Conservation (phyloP, 2,113 vertebrate species). For the Thalassarche chlororhynchos region DNA sequence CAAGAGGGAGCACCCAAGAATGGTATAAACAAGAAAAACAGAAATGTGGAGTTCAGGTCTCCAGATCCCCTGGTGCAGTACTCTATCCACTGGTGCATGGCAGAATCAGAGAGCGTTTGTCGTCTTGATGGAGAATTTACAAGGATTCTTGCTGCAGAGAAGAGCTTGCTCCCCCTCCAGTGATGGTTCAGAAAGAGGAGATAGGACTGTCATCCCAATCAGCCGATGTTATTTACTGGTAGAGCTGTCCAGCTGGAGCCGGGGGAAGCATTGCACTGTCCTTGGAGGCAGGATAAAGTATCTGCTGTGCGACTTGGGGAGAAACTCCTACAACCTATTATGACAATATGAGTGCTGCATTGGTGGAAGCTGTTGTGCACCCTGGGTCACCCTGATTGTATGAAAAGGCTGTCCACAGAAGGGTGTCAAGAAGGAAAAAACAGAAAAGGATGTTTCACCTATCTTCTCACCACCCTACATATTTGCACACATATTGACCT, state of each 20-base stretch:
- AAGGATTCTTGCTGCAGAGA: background rate
- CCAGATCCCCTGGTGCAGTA: background rate
- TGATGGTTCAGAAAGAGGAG: background rate
- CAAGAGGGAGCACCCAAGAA: background rate
- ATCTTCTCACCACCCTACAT: background rate
- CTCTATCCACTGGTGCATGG: background rate
- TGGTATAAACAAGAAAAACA: background rate
- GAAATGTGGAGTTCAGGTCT: background rate
- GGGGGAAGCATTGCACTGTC: background rate
- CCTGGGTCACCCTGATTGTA: background rate
- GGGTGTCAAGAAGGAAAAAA: background rate
- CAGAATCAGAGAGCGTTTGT: background rate
- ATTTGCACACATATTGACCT: background rate
- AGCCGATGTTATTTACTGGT: background rate
- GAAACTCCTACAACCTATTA: background rate
- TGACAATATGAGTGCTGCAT: background rate
- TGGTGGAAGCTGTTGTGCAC: background rate
- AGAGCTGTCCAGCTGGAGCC: background rate
- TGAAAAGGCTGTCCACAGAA: background rate
- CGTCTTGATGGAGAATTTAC: background rate
- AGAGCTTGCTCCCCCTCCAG: background rate
- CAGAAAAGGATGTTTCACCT: background rate
- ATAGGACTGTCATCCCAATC: background rate
- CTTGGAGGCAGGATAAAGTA: background rate
- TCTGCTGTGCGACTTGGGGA: background rate